These are phyloP conservation scores for Microcebus jonahi DNA, from an alignment of 2,113 vertebrate genomes.

Conservation along the genomic window DNA sequence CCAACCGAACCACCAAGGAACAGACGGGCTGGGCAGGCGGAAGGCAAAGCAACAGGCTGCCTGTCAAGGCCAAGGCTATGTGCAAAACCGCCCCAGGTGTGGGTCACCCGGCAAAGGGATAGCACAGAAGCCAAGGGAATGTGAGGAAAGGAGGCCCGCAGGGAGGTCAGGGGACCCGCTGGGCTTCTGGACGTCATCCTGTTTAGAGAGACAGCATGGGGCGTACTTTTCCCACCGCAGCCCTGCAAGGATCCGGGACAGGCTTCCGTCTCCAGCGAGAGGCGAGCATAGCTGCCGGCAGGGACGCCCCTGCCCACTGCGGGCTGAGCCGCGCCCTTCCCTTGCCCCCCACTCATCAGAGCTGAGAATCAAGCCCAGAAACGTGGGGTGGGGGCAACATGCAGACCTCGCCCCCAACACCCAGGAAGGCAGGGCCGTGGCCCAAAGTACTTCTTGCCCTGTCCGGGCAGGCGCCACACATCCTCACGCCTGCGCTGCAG, in stretches of 20 bases:
- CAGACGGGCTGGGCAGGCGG: fast-evolving
- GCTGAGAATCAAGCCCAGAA: conserved; percentile 42
- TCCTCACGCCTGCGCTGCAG: not conserved
- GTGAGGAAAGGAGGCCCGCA: not conserved
- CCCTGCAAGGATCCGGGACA: not conserved
- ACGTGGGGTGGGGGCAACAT: not conserved
- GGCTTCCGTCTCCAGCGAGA: not conserved
- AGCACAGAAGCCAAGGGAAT: not conserved
- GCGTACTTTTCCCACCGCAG: not conserved
- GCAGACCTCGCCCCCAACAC: not conserved
- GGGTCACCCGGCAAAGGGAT: fast-evolving
- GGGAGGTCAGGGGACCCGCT: not conserved
- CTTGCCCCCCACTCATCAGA: conserved; percentile 7
- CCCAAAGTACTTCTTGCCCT: not conserved
- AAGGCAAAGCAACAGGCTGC: fast-evolving
- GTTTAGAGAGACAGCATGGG: not conserved
- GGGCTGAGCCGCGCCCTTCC: not conserved
- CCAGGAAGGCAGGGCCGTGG: not conserved
- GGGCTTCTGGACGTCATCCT: not conserved
- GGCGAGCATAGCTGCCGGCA: fast-evolving
- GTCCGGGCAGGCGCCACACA: not conserved
- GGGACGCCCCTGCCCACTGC: not conserved
- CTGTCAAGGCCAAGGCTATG: not conserved
- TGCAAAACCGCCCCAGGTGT: not conserved
- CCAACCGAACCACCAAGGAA: fast-evolving